Evolutionary conservation across 2,888 invertebrate genomes (phyloP).

Genomic region (Monoplex corrugatus): DNA sequence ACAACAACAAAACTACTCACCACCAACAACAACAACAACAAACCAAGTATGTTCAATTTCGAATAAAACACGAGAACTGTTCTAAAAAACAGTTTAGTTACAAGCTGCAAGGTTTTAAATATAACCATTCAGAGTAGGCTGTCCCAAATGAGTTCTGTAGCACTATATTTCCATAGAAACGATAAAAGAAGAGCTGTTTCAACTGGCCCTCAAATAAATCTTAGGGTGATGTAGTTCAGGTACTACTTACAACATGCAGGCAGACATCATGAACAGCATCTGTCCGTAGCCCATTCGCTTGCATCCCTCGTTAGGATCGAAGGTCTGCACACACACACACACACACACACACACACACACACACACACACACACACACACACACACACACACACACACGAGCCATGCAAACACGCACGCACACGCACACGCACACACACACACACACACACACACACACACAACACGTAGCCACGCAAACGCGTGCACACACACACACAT

Average conservation of each 20-base stretch:
- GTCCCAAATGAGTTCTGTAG: too few species aligned
- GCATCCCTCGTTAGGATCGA: conserved; percentile 66
- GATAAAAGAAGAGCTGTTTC: too few species aligned
- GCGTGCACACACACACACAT: background rate
- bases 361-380: conserved; percentile 10
- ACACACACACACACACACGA: background rate
- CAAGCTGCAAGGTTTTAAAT: too few species aligned
- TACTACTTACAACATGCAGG: conserved; percentile 65
- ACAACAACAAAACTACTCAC: too few species aligned
- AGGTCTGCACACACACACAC: conserved; percentile 56
- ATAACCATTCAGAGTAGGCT: too few species aligned
- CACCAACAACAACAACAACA: too few species aligned
- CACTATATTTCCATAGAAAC: too few species aligned
- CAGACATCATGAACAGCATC: conserved; percentile 62
- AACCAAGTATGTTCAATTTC: too few species aligned
- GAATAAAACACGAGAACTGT: too few species aligned
- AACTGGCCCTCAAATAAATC: background rate
- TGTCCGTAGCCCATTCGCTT: conserved; percentile 68
- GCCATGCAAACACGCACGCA: background rate
- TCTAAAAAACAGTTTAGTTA: too few species aligned
- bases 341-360: conserved; percentile 28
- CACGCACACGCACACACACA: background rate
- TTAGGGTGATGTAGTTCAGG: too few species aligned
- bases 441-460: background rate
- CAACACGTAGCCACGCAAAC: background rate